A percentile compares a stretch with the other conserved stretches of the same genome.
phyloP scores from a whole-genome alignment of 1,140 invertebrate species.

The Ptiloglossa arizonensis region DNA sequence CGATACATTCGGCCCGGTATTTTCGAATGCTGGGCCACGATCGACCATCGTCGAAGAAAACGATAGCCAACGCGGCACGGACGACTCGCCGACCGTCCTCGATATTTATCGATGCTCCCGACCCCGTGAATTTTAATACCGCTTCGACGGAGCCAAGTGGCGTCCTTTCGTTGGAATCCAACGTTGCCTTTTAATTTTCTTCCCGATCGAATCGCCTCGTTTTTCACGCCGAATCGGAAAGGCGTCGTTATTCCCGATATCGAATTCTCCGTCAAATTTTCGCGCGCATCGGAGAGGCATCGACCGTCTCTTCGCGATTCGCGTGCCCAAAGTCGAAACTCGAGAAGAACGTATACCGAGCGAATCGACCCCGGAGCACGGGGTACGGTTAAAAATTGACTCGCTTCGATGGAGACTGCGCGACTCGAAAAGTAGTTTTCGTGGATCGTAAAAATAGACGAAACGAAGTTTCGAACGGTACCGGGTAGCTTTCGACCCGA shows the following conservation, averaged over 20 bases:
- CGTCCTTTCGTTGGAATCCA: neutral
- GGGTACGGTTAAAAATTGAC: too few species aligned
- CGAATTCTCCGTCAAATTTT: neutral
- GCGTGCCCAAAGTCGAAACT: neutral
- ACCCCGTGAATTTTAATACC: neutral
- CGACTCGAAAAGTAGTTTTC: too few species aligned
- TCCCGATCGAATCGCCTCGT: neutral
- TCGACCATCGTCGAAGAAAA: neutral
- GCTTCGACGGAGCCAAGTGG: neutral
- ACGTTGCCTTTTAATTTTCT: neutral
- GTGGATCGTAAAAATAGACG: too few species aligned
- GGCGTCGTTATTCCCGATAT: neutral
- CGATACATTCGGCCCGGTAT: slow-evolving; percentile 3
- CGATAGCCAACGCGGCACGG: neutral
- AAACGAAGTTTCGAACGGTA: too few species aligned
- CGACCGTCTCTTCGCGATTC: too few species aligned
- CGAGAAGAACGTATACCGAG: neutral
- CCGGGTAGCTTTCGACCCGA: too few species aligned
- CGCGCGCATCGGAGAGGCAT: too few species aligned
- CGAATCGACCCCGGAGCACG: neutral
- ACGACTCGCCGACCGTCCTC: too few species aligned
- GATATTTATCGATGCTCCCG: neutral
- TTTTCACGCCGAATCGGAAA: neutral
- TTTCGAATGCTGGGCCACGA: neutral
- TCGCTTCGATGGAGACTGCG: too few species aligned